phyloP scores from a whole-genome alignment of 2,888 invertebrate species.

The Elysia crispata region DNA sequence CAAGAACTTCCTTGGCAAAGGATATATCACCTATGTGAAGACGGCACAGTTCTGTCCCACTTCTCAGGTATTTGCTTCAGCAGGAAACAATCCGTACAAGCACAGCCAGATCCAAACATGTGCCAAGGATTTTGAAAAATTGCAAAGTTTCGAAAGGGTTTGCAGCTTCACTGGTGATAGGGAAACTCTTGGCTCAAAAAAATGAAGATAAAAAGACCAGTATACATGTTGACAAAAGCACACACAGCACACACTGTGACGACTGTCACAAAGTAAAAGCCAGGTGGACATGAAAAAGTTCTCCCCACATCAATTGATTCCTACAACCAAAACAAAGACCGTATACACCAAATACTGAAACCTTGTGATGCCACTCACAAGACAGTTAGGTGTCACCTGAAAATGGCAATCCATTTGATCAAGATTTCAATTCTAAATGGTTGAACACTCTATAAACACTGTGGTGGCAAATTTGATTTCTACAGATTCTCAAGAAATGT shows the following conservation, averaged over 20 bases:
- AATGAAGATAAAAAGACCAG: no score
- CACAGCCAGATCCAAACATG: background rate
- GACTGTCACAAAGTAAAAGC: no score
- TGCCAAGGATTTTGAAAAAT: no score
- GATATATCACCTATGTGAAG: slow-evolving; percentile 20
- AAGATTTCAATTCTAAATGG: background rate
- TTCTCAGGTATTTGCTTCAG: background rate
- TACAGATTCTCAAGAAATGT: background rate
- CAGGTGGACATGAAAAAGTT: no score
- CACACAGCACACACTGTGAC: no score
- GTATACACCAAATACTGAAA: slow-evolving; percentile 54
- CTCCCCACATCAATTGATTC: slow-evolving; percentile 46
- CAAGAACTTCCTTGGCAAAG: slow-evolving; percentile 14
- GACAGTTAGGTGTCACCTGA: slow-evolving; percentile 54
- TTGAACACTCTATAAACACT: background rate
- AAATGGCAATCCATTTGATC: slow-evolving; percentile 22
- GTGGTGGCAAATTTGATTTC: background rate
- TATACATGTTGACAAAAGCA: no score
- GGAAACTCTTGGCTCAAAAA: no score
- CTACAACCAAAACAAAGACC: slow-evolving; percentile 56
- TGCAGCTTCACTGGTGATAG: no score
- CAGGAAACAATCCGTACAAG: slow-evolving; percentile 16
- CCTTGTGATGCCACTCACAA: slow-evolving; percentile 51
- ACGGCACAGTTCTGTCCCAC: slow-evolving; percentile 29
- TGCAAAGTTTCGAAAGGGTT: no score